phyloP scores from a whole-genome alignment of 2,888 invertebrate genomes.

The Acrobasis consociella region DNA sequence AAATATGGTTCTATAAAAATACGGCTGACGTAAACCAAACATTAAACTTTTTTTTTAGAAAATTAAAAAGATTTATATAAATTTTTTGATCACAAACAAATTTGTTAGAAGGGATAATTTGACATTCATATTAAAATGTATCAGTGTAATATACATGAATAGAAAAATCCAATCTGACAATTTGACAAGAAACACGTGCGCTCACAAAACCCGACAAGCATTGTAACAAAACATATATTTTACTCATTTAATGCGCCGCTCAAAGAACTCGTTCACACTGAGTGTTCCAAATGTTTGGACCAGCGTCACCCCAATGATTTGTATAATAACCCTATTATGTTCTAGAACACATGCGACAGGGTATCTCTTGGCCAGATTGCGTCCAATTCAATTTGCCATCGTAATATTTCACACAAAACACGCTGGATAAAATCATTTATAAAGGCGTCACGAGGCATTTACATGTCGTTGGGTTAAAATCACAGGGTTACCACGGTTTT shows the following conservation, averaged over 20 bases:
- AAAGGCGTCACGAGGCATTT: conserved; percentile 73
- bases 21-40: too few species aligned
- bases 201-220: conserved; percentile 41
- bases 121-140: conserved; percentile 6
- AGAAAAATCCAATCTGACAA: conserved; percentile 16
- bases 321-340: conserved; percentile 34
- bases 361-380: conserved; percentile 63
- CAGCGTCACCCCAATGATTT: conserved; percentile 36
- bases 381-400: conserved; percentile 75
- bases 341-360: conserved; percentile 57
- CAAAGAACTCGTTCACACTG: conserved; percentile 20
- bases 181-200: conserved; percentile 30
- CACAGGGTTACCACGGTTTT: conserved; percentile 47
- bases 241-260: conserved; percentile 18
- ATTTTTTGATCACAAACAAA: too few species aligned
- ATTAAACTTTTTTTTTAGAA: too few species aligned
- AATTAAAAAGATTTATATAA: too few species aligned
- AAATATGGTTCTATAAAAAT: too few species aligned
- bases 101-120: background rate
- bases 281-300: conserved; percentile 37
- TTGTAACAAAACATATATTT: conserved; percentile 33
- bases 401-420: conserved; percentile 78
- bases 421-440: conserved; percentile 75
- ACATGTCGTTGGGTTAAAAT: conserved; percentile 45
- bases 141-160: conserved; percentile 13